Evolutionary conservation across 2,797 vertebrate genomes (phyloP).

Genomic region (Enoplosus armatus): DNA sequence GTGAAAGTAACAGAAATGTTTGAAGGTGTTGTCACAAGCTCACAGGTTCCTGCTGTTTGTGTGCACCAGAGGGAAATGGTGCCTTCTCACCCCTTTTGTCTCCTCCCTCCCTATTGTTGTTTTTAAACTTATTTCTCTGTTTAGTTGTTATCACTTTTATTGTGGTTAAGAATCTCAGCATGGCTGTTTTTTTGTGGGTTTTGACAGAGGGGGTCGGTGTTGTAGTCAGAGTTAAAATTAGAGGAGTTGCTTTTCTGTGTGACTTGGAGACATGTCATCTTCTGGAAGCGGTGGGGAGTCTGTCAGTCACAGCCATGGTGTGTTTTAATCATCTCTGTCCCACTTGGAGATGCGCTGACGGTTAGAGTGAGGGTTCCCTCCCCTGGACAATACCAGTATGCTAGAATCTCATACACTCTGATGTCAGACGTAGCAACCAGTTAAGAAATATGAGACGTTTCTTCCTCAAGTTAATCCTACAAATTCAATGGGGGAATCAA

Average conservation of each 20-base stretch:
- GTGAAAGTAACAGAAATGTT: constrained; percentile 86
- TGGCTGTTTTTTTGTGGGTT: constrained; percentile 75
- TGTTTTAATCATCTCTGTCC: constrained; percentile 88
- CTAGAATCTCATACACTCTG: constrained; percentile 77
- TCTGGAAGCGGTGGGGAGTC: constrained; percentile 82
- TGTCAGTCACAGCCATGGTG: constrained; percentile 85
- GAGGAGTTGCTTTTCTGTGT: constrained; percentile 81
- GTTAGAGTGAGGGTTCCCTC: constrained; percentile 86
- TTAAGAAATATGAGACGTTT: constrained; percentile 82
- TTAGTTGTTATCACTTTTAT: constrained; percentile 84
- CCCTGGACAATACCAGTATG: constrained; percentile 85
- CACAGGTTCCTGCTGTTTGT: constrained; percentile 83
- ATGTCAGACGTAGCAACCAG: constrained; percentile 82
- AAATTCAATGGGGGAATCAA: constrained; percentile 83
- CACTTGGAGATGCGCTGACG: constrained; percentile 84
- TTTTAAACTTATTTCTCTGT: constrained; percentile 83
- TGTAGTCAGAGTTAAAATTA: constrained; percentile 85
- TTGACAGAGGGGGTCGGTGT: constrained; percentile 82
- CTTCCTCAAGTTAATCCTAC: constrained; percentile 81
- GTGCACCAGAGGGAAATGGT: constrained; percentile 81
- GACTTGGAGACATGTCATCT: constrained; percentile 84
- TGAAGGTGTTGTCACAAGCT: constrained; percentile 87
- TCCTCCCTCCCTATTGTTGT: constrained; percentile 78
- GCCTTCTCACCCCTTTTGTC: constrained; percentile 81
- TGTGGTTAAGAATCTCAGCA: constrained; percentile 79